These are phyloP conservation scores for Subanguina moxae DNA, from an alignment of 1,140 invertebrate species.

Conservation along the genomic window DNA sequence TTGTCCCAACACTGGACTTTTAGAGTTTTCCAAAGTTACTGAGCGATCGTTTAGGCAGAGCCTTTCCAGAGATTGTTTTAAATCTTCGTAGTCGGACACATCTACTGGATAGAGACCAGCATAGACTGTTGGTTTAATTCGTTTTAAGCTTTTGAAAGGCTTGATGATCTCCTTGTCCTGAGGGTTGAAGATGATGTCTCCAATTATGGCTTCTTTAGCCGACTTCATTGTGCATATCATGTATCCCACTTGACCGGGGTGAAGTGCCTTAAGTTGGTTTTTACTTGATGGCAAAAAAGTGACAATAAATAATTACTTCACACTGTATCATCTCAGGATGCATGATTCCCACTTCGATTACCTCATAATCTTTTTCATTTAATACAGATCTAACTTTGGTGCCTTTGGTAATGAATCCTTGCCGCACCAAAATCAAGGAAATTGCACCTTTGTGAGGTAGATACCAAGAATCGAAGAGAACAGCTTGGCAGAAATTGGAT, in stretches of 20 bases:
- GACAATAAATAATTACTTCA: slow-evolving; percentile 51
- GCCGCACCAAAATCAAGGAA: slow-evolving; percentile 67
- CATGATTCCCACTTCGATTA: slow-evolving; percentile 76
- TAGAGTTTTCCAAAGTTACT: slow-evolving; percentile 73
- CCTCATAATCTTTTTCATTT: slow-evolving; percentile 71
- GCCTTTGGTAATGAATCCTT: slow-evolving; percentile 51
- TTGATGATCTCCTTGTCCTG: slow-evolving; percentile 62
- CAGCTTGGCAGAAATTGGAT: slow-evolving; percentile 69
- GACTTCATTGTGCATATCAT: slow-evolving; percentile 76
- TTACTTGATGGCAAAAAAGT: background rate
- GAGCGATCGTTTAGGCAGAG: slow-evolving; percentile 88
- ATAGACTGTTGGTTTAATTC: slow-evolving; percentile 80
- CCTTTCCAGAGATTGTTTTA: slow-evolving; percentile 77
- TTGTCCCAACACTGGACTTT: slow-evolving; percentile 83
- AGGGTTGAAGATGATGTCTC: slow-evolving; percentile 74
- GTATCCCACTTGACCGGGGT: slow-evolving; percentile 76
- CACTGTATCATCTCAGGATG: slow-evolving; percentile 72
- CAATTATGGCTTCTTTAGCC: slow-evolving; percentile 74
- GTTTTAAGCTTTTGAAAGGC: slow-evolving; percentile 68
- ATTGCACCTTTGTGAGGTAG: slow-evolving; percentile 75
- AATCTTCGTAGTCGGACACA: slow-evolving; percentile 73
- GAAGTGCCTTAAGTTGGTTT: slow-evolving; percentile 42
- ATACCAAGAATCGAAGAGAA: slow-evolving; percentile 91
- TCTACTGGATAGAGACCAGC: slow-evolving; percentile 88
- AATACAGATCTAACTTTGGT: slow-evolving; percentile 53